These are phyloP conservation scores for Dysdera silvatica DNA, from an alignment of 1,140 invertebrate species.

Conservation along the genomic window DNA sequence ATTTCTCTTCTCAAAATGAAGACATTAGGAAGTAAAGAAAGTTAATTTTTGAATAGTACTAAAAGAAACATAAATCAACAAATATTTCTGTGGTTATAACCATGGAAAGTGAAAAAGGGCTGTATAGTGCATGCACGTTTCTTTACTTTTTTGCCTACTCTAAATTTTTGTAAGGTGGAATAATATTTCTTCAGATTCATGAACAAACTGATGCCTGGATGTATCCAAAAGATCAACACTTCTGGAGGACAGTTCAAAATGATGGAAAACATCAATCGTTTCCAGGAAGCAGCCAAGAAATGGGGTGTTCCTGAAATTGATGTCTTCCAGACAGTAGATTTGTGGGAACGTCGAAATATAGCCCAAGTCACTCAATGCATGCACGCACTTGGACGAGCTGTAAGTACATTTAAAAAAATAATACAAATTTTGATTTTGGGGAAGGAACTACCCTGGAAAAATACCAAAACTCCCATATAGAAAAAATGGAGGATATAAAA, in stretches of 20 bases:
- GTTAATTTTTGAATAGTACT: no score
- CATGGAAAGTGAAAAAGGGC: no score
- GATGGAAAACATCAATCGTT: constrained; percentile 93
- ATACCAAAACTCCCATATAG: no score
- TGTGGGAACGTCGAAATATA: constrained; percentile 89
- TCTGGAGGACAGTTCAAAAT: constrained; percentile 85
- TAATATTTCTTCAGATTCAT: constrained; percentile 52
- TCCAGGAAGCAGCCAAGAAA: constrained; percentile 74
- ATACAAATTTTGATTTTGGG: no score
- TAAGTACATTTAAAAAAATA: no score
- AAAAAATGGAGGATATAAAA: no score
- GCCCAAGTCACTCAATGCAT: constrained; percentile 75
- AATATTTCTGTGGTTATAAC: no score
- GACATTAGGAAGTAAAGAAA: no score
- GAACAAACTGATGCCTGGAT: constrained; percentile 75
- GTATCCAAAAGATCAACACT: constrained; percentile 75
- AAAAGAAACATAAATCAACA: no score
- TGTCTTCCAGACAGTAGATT: constrained; percentile 86
- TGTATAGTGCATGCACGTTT: no score
- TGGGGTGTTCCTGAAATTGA: constrained; percentile 84
- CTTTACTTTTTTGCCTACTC: not conserved
- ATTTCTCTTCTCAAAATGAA: no score
- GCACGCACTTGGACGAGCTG: constrained; percentile 77
- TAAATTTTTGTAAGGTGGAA: not conserved
- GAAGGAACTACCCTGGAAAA: no score